Conservation (phyloP, 2,797 vertebrate species). For the Kryptolebias ocellatus region DNA sequence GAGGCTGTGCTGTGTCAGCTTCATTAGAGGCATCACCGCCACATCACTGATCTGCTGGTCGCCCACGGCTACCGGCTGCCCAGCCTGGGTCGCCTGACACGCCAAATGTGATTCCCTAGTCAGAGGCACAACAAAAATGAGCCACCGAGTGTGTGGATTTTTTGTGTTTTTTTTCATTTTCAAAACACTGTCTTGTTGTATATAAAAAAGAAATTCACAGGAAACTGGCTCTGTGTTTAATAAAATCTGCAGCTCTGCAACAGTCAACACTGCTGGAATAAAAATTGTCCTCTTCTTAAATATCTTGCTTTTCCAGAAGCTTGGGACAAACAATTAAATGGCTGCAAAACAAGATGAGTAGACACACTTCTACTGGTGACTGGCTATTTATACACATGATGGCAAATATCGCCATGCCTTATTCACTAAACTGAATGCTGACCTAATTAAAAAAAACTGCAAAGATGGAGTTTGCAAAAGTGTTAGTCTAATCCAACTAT, state of each 20-base stretch:
- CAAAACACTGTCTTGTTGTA: not conserved
- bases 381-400: not conserved
- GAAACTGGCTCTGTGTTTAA: conserved; percentile 11
- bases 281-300: conserved; percentile 11
- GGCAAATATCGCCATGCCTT: conserved; percentile 31
- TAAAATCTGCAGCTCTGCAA: not conserved
- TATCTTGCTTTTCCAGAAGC: conserved; percentile 7
- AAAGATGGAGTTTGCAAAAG: conserved; percentile 33
- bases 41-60: conserved; percentile 79
- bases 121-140: conserved; percentile 40
- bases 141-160: conserved; percentile 21
- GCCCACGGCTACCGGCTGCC: conserved; percentile 73
- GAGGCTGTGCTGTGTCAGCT: conserved; percentile 83
- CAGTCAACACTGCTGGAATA: not conserved
- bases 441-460: conserved; percentile 26
- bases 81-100: conserved; percentile 51
- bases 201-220: not conserved
- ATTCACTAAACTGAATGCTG: conserved; percentile 36
- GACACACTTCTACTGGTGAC: conserved; percentile 10
- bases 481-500: conserved; percentile 36
- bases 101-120: conserved; percentile 61
- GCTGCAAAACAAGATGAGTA: conserved; percentile 10
- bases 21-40: conserved; percentile 84
- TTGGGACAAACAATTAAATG: not conserved
- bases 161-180: conserved; percentile 19